Conservation (phyloP, 2,113 vertebrate species). For the Heterochromis multidens region DNA sequence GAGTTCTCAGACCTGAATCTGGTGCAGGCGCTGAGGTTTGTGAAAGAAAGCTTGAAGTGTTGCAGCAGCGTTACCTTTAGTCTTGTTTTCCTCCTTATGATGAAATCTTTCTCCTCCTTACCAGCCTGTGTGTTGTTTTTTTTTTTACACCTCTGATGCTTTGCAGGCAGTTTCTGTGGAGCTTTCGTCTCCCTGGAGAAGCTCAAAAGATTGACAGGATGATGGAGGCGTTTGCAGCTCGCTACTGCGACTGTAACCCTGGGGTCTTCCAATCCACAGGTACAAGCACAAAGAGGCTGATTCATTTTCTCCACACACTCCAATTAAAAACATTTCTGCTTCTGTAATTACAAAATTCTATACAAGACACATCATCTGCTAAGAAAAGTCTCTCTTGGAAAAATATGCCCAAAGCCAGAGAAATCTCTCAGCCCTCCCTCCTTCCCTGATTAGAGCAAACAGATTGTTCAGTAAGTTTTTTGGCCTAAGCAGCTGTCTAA, state of each 20-base stretch:
- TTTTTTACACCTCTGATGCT: neutral
- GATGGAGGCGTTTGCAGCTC: conserved; percentile 93
- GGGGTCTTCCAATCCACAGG: conserved; percentile 91
- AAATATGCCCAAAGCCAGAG: neutral
- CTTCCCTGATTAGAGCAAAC: neutral
- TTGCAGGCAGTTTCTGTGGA: conserved; percentile 91
- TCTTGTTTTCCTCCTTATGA: neutral
- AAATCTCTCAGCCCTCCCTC: neutral
- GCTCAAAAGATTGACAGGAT: conserved; percentile 97
- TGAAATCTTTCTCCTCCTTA: neutral
- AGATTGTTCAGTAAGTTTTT: neutral
- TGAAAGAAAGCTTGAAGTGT: neutral
- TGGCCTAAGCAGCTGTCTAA: neutral
- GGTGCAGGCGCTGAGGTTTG: conserved; percentile 92
- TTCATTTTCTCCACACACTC: neutral
- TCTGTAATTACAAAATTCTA: neutral
- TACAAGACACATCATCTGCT: neutral
- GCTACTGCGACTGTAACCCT: conserved; percentile 89
- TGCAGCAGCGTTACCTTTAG: neutral
- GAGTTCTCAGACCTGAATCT: conserved; percentile 92
- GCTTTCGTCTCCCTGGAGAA: conserved; percentile 92
- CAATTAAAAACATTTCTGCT: neutral
- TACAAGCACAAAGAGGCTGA: conserved; percentile 32
- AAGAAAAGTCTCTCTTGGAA: neutral
- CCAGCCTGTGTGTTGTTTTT: neutral